These are phyloP conservation scores for Cassiopea xamachana DNA, from an alignment of 30 jellyfish, hydroid and myxozoan species.

Conservation along the genomic window DNA sequence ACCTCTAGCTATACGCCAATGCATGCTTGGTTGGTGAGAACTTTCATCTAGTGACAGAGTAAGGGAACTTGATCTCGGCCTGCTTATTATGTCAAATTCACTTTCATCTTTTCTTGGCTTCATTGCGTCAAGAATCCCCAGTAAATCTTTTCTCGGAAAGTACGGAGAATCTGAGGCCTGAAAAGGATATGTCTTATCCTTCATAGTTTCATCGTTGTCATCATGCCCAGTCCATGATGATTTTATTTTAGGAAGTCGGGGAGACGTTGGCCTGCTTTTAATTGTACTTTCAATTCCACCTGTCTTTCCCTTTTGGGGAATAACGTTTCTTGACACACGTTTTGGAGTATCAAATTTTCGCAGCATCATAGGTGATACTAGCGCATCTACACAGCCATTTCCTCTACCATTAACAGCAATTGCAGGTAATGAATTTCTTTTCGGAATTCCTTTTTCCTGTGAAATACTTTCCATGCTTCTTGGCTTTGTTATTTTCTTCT, in stretches of 20 bases:
- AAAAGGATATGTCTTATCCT: neutral
- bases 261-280: neutral
- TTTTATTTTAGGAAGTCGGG: neutral
- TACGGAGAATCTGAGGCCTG: neutral
- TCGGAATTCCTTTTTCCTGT: neutral
- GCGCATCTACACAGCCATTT: slow-evolving; percentile 3
- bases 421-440: neutral
- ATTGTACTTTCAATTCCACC: neutral
- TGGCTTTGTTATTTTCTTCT: neutral
- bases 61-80: slow-evolving; percentile 42
- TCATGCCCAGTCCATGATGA: slow-evolving; percentile 1
- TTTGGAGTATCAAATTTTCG: neutral
- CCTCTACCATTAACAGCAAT: neutral
- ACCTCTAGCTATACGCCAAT: slow-evolving; percentile 51
- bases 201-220: neutral
- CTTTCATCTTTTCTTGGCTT: neutral
- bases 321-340: slow-evolving; percentile 6
- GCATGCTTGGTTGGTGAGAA: slow-evolving; percentile 28
- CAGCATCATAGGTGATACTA: slow-evolving; percentile 19
- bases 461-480: neutral
- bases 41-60: neutral
- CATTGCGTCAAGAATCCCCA: neutral
- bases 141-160: neutral
- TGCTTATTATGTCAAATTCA: neutral
- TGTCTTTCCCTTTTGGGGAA: slow-evolving; percentile 4